A percentile compares a stretch with the other conserved stretches of the same genome.
phyloP scores from a whole-genome alignment of 1,140 invertebrate genomes.

The Dufourea novaeangliae region DNA sequence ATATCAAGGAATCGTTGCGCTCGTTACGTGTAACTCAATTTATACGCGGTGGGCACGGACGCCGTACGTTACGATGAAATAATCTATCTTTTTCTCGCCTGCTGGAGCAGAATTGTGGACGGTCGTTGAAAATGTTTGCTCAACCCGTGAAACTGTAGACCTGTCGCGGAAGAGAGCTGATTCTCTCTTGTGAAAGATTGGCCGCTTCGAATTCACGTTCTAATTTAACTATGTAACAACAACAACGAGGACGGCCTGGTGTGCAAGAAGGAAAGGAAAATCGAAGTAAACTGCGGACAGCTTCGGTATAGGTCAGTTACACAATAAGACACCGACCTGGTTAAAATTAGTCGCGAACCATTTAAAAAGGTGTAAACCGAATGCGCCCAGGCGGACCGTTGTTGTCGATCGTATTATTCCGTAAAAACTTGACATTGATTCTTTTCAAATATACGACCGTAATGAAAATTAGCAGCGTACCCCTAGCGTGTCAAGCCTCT shows the following conservation, averaged over 20 bases:
- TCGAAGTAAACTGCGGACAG: neutral
- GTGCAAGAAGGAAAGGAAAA: conserved; percentile 10
- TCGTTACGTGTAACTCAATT: conserved; percentile 17
- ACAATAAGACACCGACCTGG: conserved; percentile 25
- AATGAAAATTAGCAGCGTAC: neutral
- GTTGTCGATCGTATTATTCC: neutral
- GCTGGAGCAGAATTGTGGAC: neutral
- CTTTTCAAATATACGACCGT: no score
- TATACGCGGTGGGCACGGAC: neutral
- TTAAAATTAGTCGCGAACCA: conserved; percentile 47
- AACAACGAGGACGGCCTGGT: neutral
- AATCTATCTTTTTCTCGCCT: conserved; percentile 1
- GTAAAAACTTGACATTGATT: no score
- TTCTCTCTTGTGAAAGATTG: no score
- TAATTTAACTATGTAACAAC: conserved; percentile 23
- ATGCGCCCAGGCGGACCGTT: neutral
- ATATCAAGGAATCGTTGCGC: neutral
- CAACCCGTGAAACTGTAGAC: neutral
- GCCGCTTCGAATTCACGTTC: neutral
- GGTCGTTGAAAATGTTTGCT: neutral
- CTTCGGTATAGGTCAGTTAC: conserved; percentile 43
- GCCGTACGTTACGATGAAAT: neutral
- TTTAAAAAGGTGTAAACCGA: conserved; percentile 31
- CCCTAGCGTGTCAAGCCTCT: neutral
- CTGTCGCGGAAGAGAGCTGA: no score